Base-by-base conservation (phyloP, 2,113 vertebrate genomes). In the Eublepharis macularius region DNA sequence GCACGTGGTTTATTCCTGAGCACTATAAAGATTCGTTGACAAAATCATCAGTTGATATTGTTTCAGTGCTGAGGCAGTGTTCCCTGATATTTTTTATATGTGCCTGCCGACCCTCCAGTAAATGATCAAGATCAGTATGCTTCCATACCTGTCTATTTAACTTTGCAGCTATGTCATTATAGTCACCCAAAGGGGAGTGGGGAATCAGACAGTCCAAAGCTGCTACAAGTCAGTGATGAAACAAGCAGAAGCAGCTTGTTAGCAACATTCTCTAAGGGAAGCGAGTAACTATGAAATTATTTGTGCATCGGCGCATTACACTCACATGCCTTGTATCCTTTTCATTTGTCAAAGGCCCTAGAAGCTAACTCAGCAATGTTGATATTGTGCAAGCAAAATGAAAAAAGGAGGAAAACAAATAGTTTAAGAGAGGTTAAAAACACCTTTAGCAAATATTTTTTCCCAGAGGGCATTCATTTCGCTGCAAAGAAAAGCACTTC, bases 201-300 rank as follows among this genome's bases (percentile, higher is more conserved):
- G 36, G 83, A 87, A 88, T 45, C 9, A 79, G 80, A 69, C 77
- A 80, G 12, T 45, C 19, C 76, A 88, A 87, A 84, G 43, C 13
- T 88, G 29, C 72, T 85, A 11, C 36, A 80, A 84, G 84, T 87
- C 89, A 90, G 73, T 43, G 84, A 73, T 89, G 86, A 89, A 86
- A 57, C 76, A 84, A 89, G 87, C 63, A 87, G 68, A 76, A 87
- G 49, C n/a, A 81, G 81, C 49, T 88, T 89, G 65, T 90, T 90
- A 91, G 70, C 45, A 80, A 63, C 13, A 74, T 82, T 90, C 84
- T 92, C 75, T 90, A 87, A 91, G 36, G 6, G 13, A 88, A 74
- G 2, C 0, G 47, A 84, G 45, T 75, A 60, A 81, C 49, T 51
- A 51, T 77, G 41, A 88, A 87, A 86, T 88, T 78, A 85, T 84